Base-by-base conservation (phyloP, 2,113 vertebrate genomes). In the Amblyopsis rosae region DNA sequence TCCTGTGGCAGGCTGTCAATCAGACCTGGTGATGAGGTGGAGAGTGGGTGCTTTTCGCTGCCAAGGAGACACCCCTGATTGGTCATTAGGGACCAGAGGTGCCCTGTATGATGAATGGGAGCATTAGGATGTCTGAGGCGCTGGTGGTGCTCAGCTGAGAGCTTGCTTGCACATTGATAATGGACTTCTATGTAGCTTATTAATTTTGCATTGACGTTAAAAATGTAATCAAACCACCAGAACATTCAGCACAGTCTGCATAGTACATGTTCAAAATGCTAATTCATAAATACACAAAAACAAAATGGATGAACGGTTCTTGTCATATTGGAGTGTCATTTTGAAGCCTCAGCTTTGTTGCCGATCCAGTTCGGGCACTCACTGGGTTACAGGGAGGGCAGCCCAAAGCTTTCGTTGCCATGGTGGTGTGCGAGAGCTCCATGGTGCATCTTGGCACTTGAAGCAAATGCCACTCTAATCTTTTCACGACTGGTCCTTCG, bases 391-490 rank as follows among this genome's bases (percentile, higher is more conserved):
- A 16, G 82, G 71, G 62, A 82, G 65, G 71, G 56, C 69, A 53
- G 82, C 77, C 72, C 57, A 78, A 85, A 81, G 86, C 86, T 73
- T 63, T 59, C 19, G 91, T 92, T 92, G 83, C 91, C 82, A 92
- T 91, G 89, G 73, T 61, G 67, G 73, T 75, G 72, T 72, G 78
- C 77, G 53, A 67, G 78, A 81, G 82, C 87, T 65, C 47, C 75
- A 70, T 49, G 74, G 87, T 73, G 82, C 87, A 85, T 89, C 82
- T 82, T 82, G 88, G 85, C 73, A 19, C 79, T 68, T 8, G 17
- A 74, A 82, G 82, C 86, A 85, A 88, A 85, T 79, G 83, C 90
- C 89, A 88, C 85, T 86, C 84, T 86, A 87, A 88, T 90, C 89
- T 90, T 90, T 91, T 89, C 84, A 87, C 51, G 83, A 85, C 88